phyloP scores from a whole-genome alignment of 2,797 vertebrate species.

The Sebastes kiyomatsui region DNA sequence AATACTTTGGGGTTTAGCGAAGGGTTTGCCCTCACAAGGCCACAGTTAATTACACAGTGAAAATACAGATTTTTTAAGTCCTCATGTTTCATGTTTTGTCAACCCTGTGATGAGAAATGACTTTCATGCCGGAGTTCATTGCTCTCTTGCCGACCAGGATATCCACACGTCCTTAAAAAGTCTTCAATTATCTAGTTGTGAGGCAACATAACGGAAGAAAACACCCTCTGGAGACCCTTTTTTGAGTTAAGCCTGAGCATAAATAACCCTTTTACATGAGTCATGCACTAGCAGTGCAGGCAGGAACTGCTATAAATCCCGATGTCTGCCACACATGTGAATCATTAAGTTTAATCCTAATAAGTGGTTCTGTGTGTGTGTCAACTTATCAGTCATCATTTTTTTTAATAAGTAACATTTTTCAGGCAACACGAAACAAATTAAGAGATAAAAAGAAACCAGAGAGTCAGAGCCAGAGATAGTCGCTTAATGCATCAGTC shows the following conservation, averaged over 20 bases:
- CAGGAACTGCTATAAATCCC: conserved; percentile 8
- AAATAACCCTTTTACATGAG: conserved; percentile 24
- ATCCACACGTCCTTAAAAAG: conserved; percentile 16
- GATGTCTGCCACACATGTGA: neutral
- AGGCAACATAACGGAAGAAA: neutral
- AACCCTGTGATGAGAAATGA: conserved; percentile 5
- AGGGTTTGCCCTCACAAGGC: neutral
- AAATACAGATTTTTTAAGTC: conserved; percentile 2
- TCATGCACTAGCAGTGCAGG: neutral
- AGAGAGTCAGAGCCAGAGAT: neutral
- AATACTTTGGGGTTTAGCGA: neutral
- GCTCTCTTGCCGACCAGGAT: conserved; percentile 7
- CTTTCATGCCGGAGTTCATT: conserved; percentile 9
- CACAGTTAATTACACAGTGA: neutral
- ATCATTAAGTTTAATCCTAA: conserved; percentile 2
- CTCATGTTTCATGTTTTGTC: conserved; percentile 21
- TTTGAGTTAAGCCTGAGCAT: neutral
- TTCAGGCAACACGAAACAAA: conserved; percentile 4
- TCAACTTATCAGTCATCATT: neutral
- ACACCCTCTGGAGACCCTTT: neutral
- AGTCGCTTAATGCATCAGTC: neutral
- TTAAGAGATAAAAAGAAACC: conserved; percentile 17
- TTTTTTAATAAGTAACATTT: conserved; percentile 20
- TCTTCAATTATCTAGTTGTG: conserved; percentile 3
- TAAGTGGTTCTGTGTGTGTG: conserved; percentile 9